These are phyloP conservation scores for Cryptomyrus ogoouensis DNA, from an alignment of 2,113 vertebrate genomes.

Conservation along the genomic window DNA sequence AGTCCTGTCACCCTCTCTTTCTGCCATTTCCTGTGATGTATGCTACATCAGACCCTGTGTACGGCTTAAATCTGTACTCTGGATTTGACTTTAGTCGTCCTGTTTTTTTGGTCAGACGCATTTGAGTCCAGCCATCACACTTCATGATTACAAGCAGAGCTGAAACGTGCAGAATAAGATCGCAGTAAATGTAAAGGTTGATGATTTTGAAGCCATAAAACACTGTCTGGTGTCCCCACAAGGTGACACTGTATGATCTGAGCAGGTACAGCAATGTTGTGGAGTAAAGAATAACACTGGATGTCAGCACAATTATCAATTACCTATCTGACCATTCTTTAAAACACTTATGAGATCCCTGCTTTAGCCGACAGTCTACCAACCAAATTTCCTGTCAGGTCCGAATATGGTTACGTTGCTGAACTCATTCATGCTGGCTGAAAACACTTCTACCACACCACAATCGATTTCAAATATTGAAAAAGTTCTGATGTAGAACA, in stretches of 20 bases:
- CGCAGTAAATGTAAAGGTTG: not conserved
- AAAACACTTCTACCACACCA: not conserved
- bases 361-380: not conserved
- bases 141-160: not conserved
- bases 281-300: not conserved
- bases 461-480: not conserved
- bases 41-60: not conserved
- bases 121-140: not conserved
- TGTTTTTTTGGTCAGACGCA: not conserved
- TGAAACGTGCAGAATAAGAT: not conserved
- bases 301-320: not conserved
- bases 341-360: not conserved
- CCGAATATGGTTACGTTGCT: not conserved
- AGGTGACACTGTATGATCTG: not conserved
- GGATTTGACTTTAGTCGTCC: not conserved
- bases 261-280: not conserved
- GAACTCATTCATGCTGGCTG: not conserved
- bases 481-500: not conserved
- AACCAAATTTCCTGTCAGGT: not conserved
- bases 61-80: not conserved
- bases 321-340: not conserved
- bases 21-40: not conserved
- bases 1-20: not conserved
- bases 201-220: not conserved
- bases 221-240: not conserved